Evolutionary conservation across 2,888 invertebrate species (phyloP), one percentile per base, ranked within the genome.

Genomic region (Smittia sp.): DNA sequence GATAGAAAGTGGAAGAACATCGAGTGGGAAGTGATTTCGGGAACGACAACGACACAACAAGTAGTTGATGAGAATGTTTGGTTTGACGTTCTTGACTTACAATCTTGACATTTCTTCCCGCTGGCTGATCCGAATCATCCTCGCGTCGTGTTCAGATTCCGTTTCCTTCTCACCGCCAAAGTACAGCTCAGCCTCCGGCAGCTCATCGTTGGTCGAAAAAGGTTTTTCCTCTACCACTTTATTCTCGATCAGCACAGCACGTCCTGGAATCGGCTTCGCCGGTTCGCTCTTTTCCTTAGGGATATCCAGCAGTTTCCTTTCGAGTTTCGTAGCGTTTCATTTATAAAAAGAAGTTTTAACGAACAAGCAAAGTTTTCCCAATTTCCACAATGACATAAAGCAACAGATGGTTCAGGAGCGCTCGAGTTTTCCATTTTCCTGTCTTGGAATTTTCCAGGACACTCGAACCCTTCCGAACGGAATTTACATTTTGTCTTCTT

Each of bases 401-500:
- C 72, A 72, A 72, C 72, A 72, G 39, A n/a, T 72, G 62, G 32
- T 39, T 22, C 72, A 72, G 58, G 39, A 20, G 11, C 38, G 38
- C 38, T 39, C 22, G 38, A 54, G 22, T 18, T 24, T 66, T 32
- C 39, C 32, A 4, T 13, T 25, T 62, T 62, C 13, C 25, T 13
- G 18, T 7, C 4, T 70, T 70, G 58, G 13, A 58, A 18, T 25
- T 70, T 38, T 70, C 69, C 63, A 63, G 18, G 22, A 27, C 32
- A 65, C 54, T 74, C 74, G 74, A 75, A 46, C 66, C 62, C 9
- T 62, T 68, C 22, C 41, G 67, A 75, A 65, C 32, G 70, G 70
- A 63, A 74, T 24, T 86, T 83, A 87, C 87, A 87, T 86, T 84
- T 85, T 86, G 78, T 87, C 87, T 79, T 87, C 87, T 62, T 46